Evolutionary conservation across 2,888 invertebrate genomes (phyloP).

Genomic region (Iphiclides podalirius): DNA sequence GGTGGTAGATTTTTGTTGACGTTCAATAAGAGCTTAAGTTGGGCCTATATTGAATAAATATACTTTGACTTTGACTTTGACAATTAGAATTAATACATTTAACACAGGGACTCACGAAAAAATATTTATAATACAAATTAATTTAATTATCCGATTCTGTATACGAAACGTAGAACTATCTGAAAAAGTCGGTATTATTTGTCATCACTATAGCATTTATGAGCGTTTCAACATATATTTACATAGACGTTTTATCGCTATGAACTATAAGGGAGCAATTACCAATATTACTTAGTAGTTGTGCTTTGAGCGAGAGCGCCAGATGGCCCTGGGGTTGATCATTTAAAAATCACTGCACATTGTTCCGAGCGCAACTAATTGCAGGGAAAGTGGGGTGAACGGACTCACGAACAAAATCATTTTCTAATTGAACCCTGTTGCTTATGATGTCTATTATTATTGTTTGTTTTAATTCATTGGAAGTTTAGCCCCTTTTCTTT

Average conservation of each 20-base stretch:
- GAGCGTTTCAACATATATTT: no score
- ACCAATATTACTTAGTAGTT: conserved; percentile 66
- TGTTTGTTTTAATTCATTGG: conserved; percentile 18
- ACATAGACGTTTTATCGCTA: conserved; percentile 15
- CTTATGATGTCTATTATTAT: conserved; percentile 25
- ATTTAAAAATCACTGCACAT: conserved; percentile 80
- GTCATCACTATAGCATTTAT: no score
- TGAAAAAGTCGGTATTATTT: no score
- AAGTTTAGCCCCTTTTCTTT: conserved; percentile 6
- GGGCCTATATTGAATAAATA: no score
- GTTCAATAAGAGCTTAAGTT: no score
- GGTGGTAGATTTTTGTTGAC: no score
- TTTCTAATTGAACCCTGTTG: conserved; percentile 58
- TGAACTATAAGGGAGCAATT: conserved; percentile 57
- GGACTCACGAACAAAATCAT: conserved; percentile 69
- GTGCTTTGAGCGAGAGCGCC: conserved; percentile 52
- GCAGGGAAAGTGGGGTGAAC: conserved; percentile 76
- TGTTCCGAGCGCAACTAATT: conserved; percentile 78
- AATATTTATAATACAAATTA: no score
- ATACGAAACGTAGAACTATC: no score
- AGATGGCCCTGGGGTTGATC: conserved; percentile 70
- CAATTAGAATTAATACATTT: no score
- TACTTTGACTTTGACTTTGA: no score
- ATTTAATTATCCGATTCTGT: no score
- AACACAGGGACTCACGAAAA: no score